Evolutionary conservation across 2,888 invertebrate genomes (phyloP), one percentile per base, ranked within the genome.

Genomic region (Adelognathus sp.): DNA sequence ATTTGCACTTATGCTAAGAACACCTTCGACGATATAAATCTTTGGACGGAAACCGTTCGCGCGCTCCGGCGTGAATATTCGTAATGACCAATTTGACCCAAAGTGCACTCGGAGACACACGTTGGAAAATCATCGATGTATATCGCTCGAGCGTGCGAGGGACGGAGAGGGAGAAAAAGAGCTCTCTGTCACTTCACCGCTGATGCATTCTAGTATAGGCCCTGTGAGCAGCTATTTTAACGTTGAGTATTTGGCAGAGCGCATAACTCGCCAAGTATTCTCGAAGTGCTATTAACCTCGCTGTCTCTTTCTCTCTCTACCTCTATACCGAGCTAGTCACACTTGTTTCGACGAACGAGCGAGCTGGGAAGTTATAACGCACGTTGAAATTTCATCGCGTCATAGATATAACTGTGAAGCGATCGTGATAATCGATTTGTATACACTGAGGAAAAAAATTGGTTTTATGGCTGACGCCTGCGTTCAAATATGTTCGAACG

Each of bases 241-340:
- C 64, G 86, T 83, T 76, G 82, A 79, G 83, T 84, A 86, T 89
- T 88, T 88, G 87, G 88, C 88, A 85, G 85, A 81, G 83, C 64
- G 52, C 79, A 82, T 87, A 84, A 87, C 84, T 84, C 83, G 81
- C 70, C 78, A 83, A 84, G 84, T 89, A 88, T 88, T 88, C 84
- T 87, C 82, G 79, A 82, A 83, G 85, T 85, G 88, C 87, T 87
- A 86, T 87, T 88, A 84, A 88, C 86, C 85, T 84, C 86, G 78
- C 64, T 77, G 79, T 70, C 72, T 50, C 71, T 24, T 50, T 4
- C 50, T 21, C 24, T 24, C 50, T 50, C 21, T 21, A 18, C 18
- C 21, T 4, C 4, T n/a, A n/a, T n/a, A n/a, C n/a, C n/a, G n/a
- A n/a, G n/a, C n/a, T n/a, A n/a, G n/a, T n/a, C n/a, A 50, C 66